A percentile compares a stretch with the other conserved stretches of the same genome.
Conservation (phyloP, 1,140 invertebrate genomes). For the Heliconius hermathena region DNA sequence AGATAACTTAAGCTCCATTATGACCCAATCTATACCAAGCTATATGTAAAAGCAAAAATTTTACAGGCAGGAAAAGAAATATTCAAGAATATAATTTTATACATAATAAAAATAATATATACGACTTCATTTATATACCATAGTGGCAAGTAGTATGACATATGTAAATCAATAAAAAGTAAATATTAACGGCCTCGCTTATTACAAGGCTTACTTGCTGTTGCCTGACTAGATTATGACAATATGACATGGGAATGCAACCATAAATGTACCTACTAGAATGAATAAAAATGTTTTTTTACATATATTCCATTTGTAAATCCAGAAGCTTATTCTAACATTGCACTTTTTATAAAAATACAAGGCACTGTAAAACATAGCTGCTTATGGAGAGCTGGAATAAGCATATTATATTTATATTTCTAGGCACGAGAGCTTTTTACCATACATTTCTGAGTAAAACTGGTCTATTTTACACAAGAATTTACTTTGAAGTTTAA, state of each 20-base stretch:
- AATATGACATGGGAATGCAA: slow-evolving; percentile 8
- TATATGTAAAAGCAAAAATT: too few relatives aligned
- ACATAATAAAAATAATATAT: background rate
- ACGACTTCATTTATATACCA: background rate
- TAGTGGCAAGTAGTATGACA: background rate
- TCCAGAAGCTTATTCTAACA: slow-evolving; percentile 19
- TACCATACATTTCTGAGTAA: background rate
- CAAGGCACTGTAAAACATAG: slow-evolving; percentile 36
- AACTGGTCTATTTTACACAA: background rate
- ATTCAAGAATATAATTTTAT: background rate
- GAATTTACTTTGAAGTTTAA: background rate
- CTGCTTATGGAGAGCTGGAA: slow-evolving; percentile 21
- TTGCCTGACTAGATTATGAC: slow-evolving; percentile 37
- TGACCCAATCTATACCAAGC: too few relatives aligned
- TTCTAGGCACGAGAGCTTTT: slow-evolving; percentile 16
- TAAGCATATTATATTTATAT: slow-evolving; percentile 19
- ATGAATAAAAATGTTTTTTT: slow-evolving; percentile 7
- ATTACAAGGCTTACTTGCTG: background rate
- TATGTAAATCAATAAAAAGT: background rate
- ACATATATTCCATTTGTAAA: background rate
- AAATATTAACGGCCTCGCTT: background rate
- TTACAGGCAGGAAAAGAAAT: background rate
- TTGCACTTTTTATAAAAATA: slow-evolving; percentile 23
- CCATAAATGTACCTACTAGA: background rate
- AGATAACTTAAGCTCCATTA: too few relatives aligned